These are phyloP conservation scores for Lithobius niger DNA, from an alignment of 1,140 invertebrate genomes.

Conservation along the genomic window DNA sequence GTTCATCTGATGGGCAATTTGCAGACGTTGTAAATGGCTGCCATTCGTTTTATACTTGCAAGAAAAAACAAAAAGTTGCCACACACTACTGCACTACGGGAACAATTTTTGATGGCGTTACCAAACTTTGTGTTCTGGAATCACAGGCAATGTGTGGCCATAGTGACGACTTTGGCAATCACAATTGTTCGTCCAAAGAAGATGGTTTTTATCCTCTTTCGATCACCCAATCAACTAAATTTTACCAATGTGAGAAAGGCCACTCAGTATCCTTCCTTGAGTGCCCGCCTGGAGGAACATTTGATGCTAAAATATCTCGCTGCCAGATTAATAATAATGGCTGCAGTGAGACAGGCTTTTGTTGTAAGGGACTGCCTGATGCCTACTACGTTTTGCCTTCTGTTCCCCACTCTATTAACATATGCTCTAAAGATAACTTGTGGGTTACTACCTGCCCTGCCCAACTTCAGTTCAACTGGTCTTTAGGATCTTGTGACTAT, in stretches of 20 bases:
- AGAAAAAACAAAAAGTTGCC: constrained; percentile 6
- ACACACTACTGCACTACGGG: constrained; percentile 10
- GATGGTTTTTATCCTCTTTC: constrained; percentile 13
- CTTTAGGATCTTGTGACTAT: constrained; percentile 10
- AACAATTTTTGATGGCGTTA: constrained; percentile 9
- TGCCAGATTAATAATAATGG: constrained; percentile 7
- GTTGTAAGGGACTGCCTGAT: constrained; percentile 16
- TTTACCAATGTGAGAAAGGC: constrained; percentile 11
- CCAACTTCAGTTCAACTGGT: constrained; percentile 8
- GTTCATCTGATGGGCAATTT: constrained; percentile 10
- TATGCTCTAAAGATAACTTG: constrained; percentile 11
- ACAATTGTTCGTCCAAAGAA: constrained; percentile 1
- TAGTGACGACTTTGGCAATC: background rate
- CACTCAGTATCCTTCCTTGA: constrained; percentile 3
- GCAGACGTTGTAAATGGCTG: constrained; percentile 11
- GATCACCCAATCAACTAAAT: constrained; percentile 1
- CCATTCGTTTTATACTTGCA: constrained; percentile 13
- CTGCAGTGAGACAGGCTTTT: background rate
- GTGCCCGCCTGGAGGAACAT: constrained; percentile 14
- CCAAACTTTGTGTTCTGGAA: constrained; percentile 7
- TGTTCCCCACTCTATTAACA: constrained; percentile 10
- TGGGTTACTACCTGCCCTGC: constrained; percentile 13
- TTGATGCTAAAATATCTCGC: constrained; percentile 8
- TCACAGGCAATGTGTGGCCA: background rate
- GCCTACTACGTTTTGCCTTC: constrained; percentile 15